phyloP scores from a whole-genome alignment of 2,888 invertebrate genomes.

The Chloromyia formosa region DNA sequence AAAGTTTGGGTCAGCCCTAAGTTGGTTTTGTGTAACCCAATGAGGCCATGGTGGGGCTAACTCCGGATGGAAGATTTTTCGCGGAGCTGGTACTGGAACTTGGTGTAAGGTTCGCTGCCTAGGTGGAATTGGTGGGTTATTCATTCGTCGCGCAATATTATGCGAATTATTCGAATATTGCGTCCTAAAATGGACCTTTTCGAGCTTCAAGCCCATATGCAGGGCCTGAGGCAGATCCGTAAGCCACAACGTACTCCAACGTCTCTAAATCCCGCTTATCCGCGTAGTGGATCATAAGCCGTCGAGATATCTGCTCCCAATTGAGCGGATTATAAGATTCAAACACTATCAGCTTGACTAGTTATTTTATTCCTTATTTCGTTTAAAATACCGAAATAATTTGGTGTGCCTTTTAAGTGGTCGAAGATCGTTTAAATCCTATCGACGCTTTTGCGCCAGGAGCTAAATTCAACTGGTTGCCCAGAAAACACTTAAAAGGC shows the following conservation, averaged over 20 bases:
- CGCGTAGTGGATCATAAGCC: conserved; percentile 45
- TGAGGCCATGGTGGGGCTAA: neutral
- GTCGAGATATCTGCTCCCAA: conserved; percentile 39
- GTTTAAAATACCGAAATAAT: conserved; percentile 5
- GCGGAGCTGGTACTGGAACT: neutral
- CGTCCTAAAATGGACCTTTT: neutral
- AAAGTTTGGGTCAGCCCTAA: neutral
- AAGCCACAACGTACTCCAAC: conserved; percentile 48
- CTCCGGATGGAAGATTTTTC: neutral
- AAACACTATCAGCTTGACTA: conserved; percentile 27
- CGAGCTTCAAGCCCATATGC: neutral
- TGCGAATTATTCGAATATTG: conserved; percentile 1
- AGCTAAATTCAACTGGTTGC: conserved; percentile 9
- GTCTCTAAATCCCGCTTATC: conserved; percentile 48
- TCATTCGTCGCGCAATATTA: neutral
- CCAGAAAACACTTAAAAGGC: conserved; percentile 19
- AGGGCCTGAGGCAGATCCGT: neutral
- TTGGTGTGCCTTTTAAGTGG: conserved; percentile 23
- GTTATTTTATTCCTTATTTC: neutral
- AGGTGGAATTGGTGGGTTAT: neutral
- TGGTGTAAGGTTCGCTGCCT: neutral
- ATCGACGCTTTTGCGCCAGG: conserved; percentile 20
- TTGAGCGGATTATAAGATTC: conserved; percentile 45
- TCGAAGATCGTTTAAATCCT: conserved; percentile 11
- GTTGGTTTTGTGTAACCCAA: neutral